Base-by-base conservation (phyloP, 1,140 invertebrate species). In the Mya arenaria region DNA sequence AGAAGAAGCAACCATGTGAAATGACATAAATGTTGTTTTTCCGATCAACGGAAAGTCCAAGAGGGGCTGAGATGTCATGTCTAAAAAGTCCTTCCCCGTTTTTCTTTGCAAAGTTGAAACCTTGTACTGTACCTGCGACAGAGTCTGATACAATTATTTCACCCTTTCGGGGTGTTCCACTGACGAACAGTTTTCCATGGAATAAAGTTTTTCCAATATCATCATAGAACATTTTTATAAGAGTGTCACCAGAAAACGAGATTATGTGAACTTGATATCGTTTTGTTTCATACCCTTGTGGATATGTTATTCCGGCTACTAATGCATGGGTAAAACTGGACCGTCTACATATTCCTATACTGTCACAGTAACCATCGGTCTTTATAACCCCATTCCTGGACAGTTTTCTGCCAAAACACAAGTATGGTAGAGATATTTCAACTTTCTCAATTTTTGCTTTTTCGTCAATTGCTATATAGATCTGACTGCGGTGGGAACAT, bases 311-410 rank as follows among this genome's bases (percentile, higher is more conserved):
- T 1, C 74, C 74, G 1, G 36, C 37, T 8, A 66, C 62, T 15
- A 78, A 44, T 37, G 60, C 74, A 52, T 65, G 32, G 25, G 15
- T 44, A 25, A 66, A 63, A 39, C 19, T n/a, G 4, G 74, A 78
- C 30, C 41, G 19, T 52, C 39, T 63, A 55, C 62, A 78, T 3
- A 78, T 23, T n/a, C 60, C 37, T 23, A 78, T 62, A 55, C 74
- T 78, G 62, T 78, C 74, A 52, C 74, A 78, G 23, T 55, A 60
- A 2, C 74, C 74, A 17, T 78, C 74, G 48, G 74, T 78, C 55
- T 63, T 78, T 25, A 78, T 63, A 1, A 55, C 34, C 30, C 39
- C 41, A 32, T 48, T 62, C 0, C 8, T 4, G 10, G 34, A 28
- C 23, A 78, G 28, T 30, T 78, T 78, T 34, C 74, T 39, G 8